Evolutionary conservation across 2,888 invertebrate species (phyloP), one percentile per base, ranked within the genome.

Genomic region (Chouioia cunea): DNA sequence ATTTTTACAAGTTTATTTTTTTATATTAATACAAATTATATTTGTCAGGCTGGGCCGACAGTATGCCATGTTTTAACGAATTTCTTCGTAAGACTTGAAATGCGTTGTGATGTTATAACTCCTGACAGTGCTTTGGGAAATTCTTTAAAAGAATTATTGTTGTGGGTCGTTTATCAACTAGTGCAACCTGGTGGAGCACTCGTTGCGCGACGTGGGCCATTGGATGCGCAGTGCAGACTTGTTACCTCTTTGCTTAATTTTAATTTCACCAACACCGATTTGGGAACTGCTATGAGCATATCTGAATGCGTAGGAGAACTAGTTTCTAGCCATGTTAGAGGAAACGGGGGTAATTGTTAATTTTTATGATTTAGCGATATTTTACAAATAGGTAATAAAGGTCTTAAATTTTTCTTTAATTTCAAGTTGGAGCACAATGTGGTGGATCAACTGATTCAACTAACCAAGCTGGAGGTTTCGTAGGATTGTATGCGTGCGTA

Each of bases 401-500:
- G 8, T 12, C 15, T 36, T 23, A 2, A 15, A 53, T 53, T 44
- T 20, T 14, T 4, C 52, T 23, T 50, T 18, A 50, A 46, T 58
- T 53, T 71, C 56, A 54, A 83, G 84, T 81, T 59, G 85, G 84
- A n/a, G 83, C 81, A 48, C 82, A 83, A 63, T 85, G 85, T 46
- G 83, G 82, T n/a, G 83, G 84, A 10, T 82, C 84, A 78, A 78
- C 84, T 77, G 81, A 85, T 83, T 78, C 81, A 77, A 79, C 87
- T 77, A 86, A 88, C 71, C 87, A 88, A 67, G 86, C 88, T 36
- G 90, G 90, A 75, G 89, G 90, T 65, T 91, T 93, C 75, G 93
- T 93, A 77, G 93, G 93, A 70, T 87, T 94, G 75, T 93, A 94
- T 86, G 93, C 93, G 2, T 93, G 90, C 71, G 90, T 92, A 10